Conservation (phyloP, 2,797 vertebrate species). For the Sebastes steindachneri region DNA sequence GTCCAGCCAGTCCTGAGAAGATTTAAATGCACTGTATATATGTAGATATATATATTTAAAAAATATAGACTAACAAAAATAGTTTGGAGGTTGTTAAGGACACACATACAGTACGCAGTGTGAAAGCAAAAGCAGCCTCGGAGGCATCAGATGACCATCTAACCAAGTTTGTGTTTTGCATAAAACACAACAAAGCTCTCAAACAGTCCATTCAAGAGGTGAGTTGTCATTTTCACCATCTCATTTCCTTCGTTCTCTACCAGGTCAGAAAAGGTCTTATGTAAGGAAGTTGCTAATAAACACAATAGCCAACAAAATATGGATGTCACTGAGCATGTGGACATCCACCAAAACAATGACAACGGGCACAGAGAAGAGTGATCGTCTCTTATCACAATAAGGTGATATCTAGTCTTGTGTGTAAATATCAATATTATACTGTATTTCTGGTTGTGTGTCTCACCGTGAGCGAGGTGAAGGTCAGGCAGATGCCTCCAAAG, state of each 20-base stretch:
- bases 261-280: background rate
- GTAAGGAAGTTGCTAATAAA: background rate
- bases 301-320: background rate
- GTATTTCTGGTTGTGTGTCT: conserved; percentile 59
- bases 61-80: too few species aligned
- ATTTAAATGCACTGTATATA: background rate
- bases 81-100: background rate
- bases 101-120: background rate
- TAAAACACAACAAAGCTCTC: background rate
- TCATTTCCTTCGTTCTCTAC: background rate
- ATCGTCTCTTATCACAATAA: background rate
- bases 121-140: background rate
- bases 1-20: background rate
- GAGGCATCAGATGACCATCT: background rate
- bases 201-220: background rate
- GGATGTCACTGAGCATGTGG: background rate
- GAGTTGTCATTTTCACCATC: background rate
- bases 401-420: background rate
- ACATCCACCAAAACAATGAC: background rate
- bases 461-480: conserved; percentile 94
- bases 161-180: background rate
- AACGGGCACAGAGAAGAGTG: background rate
- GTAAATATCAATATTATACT: background rate
- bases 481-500: conserved; percentile 93
- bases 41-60: background rate